A percentile compares a stretch with the other conserved stretches of the same genome.
phyloP scores from a whole-genome alignment of 2,888 invertebrate genomes.

The Fabriciana adippe region DNA sequence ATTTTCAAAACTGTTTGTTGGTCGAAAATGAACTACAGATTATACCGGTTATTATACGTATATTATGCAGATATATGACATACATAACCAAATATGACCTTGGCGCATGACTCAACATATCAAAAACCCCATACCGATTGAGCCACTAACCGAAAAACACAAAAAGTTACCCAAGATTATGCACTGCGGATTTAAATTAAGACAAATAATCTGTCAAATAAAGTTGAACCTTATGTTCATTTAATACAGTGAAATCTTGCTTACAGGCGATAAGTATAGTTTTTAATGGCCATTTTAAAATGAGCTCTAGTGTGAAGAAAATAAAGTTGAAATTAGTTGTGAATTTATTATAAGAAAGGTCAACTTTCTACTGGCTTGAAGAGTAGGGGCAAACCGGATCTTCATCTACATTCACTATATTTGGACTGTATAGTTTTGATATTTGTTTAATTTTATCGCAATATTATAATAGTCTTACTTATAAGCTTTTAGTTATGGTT shows the following conservation, averaged over 20 bases:
- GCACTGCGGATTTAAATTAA: slow-evolving; percentile 46
- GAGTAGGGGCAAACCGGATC: slow-evolving; percentile 49
- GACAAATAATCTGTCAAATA: neutral
- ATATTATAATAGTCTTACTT: neutral
- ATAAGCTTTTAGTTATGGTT: neutral
- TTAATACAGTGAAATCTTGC: no score
- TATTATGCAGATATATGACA: neutral
- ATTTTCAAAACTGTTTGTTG: no score
- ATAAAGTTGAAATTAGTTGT: neutral
- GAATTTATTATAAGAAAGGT: slow-evolving; percentile 38
- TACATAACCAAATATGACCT: slow-evolving; percentile 28
- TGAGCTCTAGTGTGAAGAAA: neutral
- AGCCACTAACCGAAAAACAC: slow-evolving; percentile 70
- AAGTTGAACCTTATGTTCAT: neutral
- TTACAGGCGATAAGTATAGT: neutral
- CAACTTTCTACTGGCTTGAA: slow-evolving; percentile 48
- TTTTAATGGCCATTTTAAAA: slow-evolving; percentile 9
- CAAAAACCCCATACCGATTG: slow-evolving; percentile 41
- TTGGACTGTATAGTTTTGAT: slow-evolving; percentile 38
- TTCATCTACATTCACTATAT: slow-evolving; percentile 43
- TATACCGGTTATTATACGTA: no score
- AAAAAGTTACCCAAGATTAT: slow-evolving; percentile 57
- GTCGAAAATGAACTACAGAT: no score
- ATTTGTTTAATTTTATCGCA: slow-evolving; percentile 24
- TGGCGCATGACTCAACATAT: slow-evolving; percentile 36